These are phyloP conservation scores for Camelus dromedarius DNA, from an alignment of 2,113 vertebrate species.

Conservation along the genomic window DNA sequence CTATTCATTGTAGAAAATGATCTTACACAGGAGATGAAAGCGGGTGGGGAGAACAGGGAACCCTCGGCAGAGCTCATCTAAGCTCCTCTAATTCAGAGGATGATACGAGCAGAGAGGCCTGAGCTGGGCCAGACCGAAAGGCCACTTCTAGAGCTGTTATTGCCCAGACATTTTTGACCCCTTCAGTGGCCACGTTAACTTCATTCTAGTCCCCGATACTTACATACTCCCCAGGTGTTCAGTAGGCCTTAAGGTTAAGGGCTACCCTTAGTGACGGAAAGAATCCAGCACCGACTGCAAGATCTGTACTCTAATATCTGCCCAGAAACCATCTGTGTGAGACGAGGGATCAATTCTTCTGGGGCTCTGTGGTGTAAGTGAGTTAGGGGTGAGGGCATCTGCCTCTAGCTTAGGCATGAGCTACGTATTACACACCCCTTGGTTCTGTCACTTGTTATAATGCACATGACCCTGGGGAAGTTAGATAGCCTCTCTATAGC, in stretches of 20 bases:
- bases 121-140: background rate
- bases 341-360: background rate
- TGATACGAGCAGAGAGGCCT: background rate
- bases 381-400: background rate
- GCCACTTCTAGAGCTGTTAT: background rate
- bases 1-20: background rate
- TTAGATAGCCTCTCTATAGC: background rate
- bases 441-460: background rate
- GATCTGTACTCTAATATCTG: background rate
- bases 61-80: background rate
- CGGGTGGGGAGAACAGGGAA: background rate
- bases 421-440: background rate
- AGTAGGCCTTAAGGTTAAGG: background rate
- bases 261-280: background rate
- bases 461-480: background rate
- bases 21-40: background rate
- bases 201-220: background rate
- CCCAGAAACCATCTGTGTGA: background rate
- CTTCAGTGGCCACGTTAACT: background rate
- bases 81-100: background rate
- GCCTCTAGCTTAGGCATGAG: background rate
- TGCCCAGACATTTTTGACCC: background rate
- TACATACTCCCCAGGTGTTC: background rate
- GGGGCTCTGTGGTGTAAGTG: accelerated
- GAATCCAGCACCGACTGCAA: background rate